Evolutionary conservation across 2,797 vertebrate species (phyloP).

Genomic region (Protosalanx chinensis): DNA sequence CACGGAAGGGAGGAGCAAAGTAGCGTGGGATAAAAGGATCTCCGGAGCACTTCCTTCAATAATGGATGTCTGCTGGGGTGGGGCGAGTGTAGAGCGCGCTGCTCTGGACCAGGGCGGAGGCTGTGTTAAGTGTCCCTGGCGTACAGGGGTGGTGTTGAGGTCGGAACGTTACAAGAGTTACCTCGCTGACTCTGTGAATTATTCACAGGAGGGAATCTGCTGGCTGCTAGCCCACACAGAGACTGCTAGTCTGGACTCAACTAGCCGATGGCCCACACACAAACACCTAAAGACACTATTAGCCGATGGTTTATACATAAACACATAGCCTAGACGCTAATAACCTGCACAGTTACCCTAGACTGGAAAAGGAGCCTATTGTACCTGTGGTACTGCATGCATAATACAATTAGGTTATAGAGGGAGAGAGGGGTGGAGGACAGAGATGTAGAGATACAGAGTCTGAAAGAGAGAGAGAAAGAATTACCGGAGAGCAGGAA

Average conservation of each 20-base stretch:
- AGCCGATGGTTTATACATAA: not conserved
- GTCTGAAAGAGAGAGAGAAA: constrained; percentile 13
- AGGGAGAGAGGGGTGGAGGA: not conserved
- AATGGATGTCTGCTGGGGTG: constrained; percentile 53
- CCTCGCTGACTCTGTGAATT: constrained; percentile 55
- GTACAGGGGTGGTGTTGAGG: constrained; percentile 24
- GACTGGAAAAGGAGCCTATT: not conserved
- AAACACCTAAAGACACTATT: not conserved
- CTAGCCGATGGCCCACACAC: not conserved
- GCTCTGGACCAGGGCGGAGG: constrained; percentile 23
- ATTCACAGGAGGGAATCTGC: constrained; percentile 51
- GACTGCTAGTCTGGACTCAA: constrained; percentile 34
- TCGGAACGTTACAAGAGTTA: constrained; percentile 55
- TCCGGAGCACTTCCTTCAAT: constrained; percentile 54
- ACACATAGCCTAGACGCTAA: not conserved
- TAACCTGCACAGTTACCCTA: constrained; percentile 38
- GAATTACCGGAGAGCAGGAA: constrained; percentile 1
- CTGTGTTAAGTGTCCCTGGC: constrained; percentile 47
- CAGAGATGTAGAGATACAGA: not conserved
- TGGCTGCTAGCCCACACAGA: constrained; percentile 18
- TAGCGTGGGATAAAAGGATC: constrained; percentile 6
- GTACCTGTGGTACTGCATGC: too few species aligned
- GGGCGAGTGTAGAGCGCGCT: constrained; percentile 26
- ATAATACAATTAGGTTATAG: too few species aligned
- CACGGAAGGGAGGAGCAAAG: constrained; percentile 1